Evolutionary conservation across 2,797 vertebrate species (phyloP), one percentile per base, ranked within the genome.

Genomic region (Todus mexicanus): DNA sequence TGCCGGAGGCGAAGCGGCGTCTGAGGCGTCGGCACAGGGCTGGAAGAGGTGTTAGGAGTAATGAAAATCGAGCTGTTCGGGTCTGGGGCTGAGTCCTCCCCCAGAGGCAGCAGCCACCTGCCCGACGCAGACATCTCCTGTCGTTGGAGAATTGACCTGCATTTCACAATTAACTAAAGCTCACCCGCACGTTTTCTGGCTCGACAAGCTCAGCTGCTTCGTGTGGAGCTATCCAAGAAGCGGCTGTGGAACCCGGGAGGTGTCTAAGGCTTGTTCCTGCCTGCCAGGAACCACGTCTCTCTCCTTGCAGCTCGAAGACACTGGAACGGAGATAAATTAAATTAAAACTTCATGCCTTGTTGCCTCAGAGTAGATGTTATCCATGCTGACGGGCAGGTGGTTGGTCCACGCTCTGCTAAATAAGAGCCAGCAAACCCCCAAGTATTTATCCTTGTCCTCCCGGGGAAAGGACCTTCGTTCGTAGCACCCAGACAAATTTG

Each of bases 11-110:
- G 0, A 81, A 64, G 61, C 3, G 2, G 63, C 4, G 0, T 4
- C 70, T 1, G 3, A 48, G 68, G 6, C 43, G 2, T 6, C 4
- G 0, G 1, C 15, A 1, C 0, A 0, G 23, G 0, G 3, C 84
- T 25, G 23, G 66, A 18, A 21, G 66, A 63, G 11, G 43, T 1
- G 13, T 51, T 13, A 40, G 37, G 22, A 22, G 25, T 80, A 65
- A 93, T 79, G 91, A 90, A 78, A 85, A 95, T 72, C 2, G 57
- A 95, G 37, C 33, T 54, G 57, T 19, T 23, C 22, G 12, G 19
- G 40, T 35, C 37, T 23, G 22, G 64, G 40, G 74, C 35, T 16
- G 60, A 48, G 18, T 12, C 68, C 42, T 78, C 9, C 59, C 15
- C n/a, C 4, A 0, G 22, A 47, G 50, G 64, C 85, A 70, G n/a